Percentiles rank a stretch among this genome's conserved stretches.
phyloP scores from a whole-genome alignment of 2,797 vertebrate genomes.

The Gymnopithys bicolor region DNA sequence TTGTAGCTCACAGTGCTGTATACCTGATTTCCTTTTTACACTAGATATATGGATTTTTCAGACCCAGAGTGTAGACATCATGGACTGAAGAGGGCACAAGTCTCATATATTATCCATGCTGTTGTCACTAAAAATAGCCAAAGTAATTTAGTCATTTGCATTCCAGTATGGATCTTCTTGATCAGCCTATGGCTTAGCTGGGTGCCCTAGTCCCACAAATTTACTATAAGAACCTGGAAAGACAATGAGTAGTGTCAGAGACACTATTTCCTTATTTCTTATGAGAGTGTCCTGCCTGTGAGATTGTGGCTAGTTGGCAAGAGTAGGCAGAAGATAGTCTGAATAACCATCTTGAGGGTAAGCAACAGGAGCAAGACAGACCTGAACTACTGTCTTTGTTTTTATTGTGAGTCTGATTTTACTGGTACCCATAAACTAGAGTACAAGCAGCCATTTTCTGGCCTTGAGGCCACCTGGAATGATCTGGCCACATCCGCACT shows the following conservation, averaged over 20 bases:
- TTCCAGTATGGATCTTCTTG: not conserved
- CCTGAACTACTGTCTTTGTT: not conserved
- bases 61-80: not conserved
- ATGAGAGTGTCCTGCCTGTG: not conserved
- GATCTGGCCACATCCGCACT: not conserved
- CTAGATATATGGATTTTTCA: not conserved
- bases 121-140: not conserved
- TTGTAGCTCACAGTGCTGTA: not conserved
- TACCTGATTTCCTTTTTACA: not conserved
- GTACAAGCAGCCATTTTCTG: not conserved
- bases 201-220: not conserved
- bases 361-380: not conserved
- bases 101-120: rapidly evolving
- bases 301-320: not conserved
- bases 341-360: not conserved
- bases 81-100: not conserved
- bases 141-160: not conserved
- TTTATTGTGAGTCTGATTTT: not conserved
- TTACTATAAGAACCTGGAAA: not conserved
- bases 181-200: not conserved
- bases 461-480: not conserved
- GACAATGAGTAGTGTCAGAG: not conserved
- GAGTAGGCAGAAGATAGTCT: not conserved
- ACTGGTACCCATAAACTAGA: not conserved
- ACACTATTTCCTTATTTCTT: not conserved